phyloP scores from a whole-genome alignment of 2,113 vertebrate species.

The Cyanistes caeruleus region DNA sequence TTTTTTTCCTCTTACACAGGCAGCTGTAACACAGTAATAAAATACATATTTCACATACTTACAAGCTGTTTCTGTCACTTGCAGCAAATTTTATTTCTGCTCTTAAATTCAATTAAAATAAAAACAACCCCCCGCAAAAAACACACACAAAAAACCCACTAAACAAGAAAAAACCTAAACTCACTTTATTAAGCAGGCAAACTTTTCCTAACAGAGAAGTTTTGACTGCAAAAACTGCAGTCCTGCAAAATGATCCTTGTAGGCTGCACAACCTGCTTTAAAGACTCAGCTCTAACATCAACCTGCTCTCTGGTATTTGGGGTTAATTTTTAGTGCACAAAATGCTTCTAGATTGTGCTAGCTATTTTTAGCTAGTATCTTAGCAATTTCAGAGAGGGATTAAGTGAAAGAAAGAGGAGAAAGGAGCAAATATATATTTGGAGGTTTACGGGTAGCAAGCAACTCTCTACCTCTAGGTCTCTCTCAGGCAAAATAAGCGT shows the following conservation, averaged over 20 bases:
- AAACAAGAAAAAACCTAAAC: neutral
- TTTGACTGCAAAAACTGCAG: neutral
- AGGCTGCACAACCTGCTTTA: neutral
- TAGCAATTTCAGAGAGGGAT: neutral
- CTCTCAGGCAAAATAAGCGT: neutral
- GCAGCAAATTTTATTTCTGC: neutral
- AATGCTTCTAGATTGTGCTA: neutral
- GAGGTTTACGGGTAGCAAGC: neutral
- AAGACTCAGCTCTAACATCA: neutral
- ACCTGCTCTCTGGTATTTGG: neutral
- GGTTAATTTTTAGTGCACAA: neutral
- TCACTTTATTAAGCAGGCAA: neutral
- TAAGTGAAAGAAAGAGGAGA: neutral
- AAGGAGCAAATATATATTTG: neutral
- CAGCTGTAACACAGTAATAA: neutral
- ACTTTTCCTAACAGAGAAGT: neutral
- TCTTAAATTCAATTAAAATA: neutral
- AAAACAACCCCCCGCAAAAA: too few species aligned
- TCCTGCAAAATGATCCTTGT: neutral
- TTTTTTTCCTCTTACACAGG: neutral
- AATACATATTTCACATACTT: neutral
- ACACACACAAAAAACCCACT: neutral
- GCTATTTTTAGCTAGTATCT: neutral
- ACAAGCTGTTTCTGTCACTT: neutral
- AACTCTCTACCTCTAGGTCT: neutral